Evolutionary conservation across 2,113 vertebrate species (phyloP).

Genomic region (Atractosteus spatula): DNA sequence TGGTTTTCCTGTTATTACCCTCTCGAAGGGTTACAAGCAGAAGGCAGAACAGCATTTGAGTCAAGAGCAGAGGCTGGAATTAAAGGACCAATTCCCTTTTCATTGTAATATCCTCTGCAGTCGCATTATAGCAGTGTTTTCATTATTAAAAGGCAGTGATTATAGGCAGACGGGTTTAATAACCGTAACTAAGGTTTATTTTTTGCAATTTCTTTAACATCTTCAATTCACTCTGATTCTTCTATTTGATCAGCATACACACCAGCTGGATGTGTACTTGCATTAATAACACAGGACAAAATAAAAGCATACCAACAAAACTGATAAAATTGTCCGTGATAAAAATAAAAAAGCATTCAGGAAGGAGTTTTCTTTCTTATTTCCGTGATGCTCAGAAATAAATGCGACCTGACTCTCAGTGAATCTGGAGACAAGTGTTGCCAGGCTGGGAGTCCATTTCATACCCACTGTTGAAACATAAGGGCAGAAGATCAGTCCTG

Average conservation of each 20-base stretch:
- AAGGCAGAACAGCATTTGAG: background rate
- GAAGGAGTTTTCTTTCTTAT: slow-evolving; percentile 1
- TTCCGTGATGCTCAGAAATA: slow-evolving; percentile 11
- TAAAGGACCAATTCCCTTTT: slow-evolving; percentile 13
- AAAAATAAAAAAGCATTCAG: slow-evolving; percentile 6
- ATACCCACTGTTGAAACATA: background rate
- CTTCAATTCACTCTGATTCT: slow-evolving; percentile 26
- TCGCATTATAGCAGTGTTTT: background rate
- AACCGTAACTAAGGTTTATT: no score
- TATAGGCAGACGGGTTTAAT: no score
- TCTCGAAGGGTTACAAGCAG: background rate
- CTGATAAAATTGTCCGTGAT: slow-evolving; percentile 3
- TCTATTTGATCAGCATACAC: slow-evolving; percentile 20
- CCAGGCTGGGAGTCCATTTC: background rate
- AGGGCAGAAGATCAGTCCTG: background rate
- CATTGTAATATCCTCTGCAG: slow-evolving; percentile 2
- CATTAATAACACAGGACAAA: slow-evolving; percentile 17
- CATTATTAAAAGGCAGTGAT: slow-evolving; percentile 4
- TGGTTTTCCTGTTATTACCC: background rate
- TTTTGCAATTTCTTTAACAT: background rate
- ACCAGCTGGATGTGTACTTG: slow-evolving; percentile 18
- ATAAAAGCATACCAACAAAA: slow-evolving; percentile 2
- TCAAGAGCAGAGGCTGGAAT: background rate
- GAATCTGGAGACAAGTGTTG: no score
- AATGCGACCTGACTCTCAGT: background rate